Evolutionary conservation across 2,797 vertebrate species (phyloP), one percentile per base, ranked within the genome.

Genomic region (Adelosebastes latens): DNA sequence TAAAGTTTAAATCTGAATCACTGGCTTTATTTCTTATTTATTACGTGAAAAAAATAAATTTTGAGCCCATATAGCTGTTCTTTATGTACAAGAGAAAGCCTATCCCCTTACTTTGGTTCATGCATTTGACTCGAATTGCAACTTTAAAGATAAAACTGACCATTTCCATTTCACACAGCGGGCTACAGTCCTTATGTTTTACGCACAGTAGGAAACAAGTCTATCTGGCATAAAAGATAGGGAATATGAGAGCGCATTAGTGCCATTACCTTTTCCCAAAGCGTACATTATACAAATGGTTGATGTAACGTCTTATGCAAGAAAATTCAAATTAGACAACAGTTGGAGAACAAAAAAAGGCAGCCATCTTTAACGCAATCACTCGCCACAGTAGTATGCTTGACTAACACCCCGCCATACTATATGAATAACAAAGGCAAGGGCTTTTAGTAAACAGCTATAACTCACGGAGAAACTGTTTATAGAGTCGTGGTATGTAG

Each of bases 371-470:
- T 85, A 8, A 77, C 77, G 34, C 60, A 75, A 81, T 87, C 80
- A 75, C 53, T 91, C 83, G 63, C 58, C 76, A 76, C 75, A 76
- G 83, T 76, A 87, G 84, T 87, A 80, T 82, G 80, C 76, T 88
- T 83, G 83, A 89, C 79, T 75, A 91, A 91, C 89, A 89, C 84
- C 81, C 87, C 39, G 29, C 85, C 82, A 61, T 87, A 87, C 88
- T 87, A 83, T 86, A 89, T 89, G 86, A 90, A 93, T 91, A 93
- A 93, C 91, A 93, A 92, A 92, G 91, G 75, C 90, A 78, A 87
- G 84, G 84, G 89, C 92, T 94, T 94, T 93, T 93, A 95, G 93
- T 94, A 95, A 95, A 95, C 91, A 84, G 86, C 87, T 52, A 91
- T 94, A 92, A 95, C 92, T 95, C 93, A 94, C 49, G 36, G 79